Conservation (phyloP, 2,888 invertebrate genomes). For the Leptopilina drosophilae region DNA sequence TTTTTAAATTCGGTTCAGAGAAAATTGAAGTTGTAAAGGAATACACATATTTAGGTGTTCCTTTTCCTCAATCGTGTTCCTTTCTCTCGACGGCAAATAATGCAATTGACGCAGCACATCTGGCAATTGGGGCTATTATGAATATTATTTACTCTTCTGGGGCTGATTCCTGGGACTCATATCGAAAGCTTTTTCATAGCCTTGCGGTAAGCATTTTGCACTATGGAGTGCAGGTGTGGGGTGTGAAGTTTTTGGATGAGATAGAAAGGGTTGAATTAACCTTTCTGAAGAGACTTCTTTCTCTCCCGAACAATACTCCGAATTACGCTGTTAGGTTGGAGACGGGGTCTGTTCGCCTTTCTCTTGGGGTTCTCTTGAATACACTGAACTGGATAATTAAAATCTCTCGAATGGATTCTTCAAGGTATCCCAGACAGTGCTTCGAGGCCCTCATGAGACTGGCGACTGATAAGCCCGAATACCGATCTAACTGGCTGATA, state of each 20-base stretch:
- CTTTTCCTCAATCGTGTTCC: background rate
- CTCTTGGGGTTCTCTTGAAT: background rate
- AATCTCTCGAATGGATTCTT: background rate
- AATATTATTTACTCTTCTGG: background rate
- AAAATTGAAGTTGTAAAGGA: background rate
- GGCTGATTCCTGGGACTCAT: background rate
- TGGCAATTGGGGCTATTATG: background rate
- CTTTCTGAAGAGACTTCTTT: background rate
- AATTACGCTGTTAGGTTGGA: background rate
- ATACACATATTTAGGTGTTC: background rate
- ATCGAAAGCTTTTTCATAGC: background rate
- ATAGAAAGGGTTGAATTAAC: background rate
- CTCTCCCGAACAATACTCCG: background rate
- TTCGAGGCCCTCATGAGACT: background rate
- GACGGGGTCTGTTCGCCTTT: background rate
- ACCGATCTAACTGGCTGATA: background rate
- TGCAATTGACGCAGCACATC: background rate
- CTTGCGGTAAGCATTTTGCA: background rate
- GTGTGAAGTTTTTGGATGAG: background rate
- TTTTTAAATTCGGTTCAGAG: background rate
- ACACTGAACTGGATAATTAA: background rate
- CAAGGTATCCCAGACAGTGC: background rate
- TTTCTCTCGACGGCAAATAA: background rate
- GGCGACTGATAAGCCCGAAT: background rate
- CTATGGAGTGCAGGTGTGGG: background rate